Base-by-base conservation (phyloP, 2,113 vertebrate genomes). In the Macrotus californicus region DNA sequence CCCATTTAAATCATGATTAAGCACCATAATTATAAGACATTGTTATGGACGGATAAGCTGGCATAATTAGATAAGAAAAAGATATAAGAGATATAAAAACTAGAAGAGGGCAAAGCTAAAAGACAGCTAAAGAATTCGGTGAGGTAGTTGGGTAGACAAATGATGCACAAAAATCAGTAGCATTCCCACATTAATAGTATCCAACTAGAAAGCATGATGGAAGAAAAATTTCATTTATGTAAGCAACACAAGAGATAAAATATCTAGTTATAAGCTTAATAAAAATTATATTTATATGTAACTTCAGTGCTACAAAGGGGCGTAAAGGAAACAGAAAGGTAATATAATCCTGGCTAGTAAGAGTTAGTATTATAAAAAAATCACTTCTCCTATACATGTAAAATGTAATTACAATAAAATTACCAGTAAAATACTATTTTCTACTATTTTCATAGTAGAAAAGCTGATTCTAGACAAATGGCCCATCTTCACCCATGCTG, bases 321-420 rank as follows among this genome's bases (percentile, higher is more conserved):
- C 26, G 48, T 85, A 67, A 91, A 75, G 76, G 18, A 92, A 79
- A 80, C 19, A 86, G 76, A 79, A 67, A 96, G 64, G 77, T 88
- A 94, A 69, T 61, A n/a, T 59, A 77, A 54, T 24, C 29, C 41
- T 89, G 64, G 36, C 43, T 80, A 70, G 41, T 66, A 83, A 84
- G 70, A 52, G 54, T 90, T 34, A 84, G 21, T 39, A 43, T 94
- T 90, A 87, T 59, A 95, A 83, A 96, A 93, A 79, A 77, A 54
- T 21, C 50, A 92, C 1, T 92, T 81, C 77, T 81, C 10, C 31
- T 91, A 16, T 76, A 88, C 54, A 79, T 72, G 64, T 94, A 61
- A 91, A 48, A 86, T 69, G 31, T 54, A 48, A 64, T 82, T 54
- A 41, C 16, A 89, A 14, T 91, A 41, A 81, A 77, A 88, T 87